Conservation (phyloP, 2,797 vertebrate species). For the Xiphophorus birchmanni region DNA sequence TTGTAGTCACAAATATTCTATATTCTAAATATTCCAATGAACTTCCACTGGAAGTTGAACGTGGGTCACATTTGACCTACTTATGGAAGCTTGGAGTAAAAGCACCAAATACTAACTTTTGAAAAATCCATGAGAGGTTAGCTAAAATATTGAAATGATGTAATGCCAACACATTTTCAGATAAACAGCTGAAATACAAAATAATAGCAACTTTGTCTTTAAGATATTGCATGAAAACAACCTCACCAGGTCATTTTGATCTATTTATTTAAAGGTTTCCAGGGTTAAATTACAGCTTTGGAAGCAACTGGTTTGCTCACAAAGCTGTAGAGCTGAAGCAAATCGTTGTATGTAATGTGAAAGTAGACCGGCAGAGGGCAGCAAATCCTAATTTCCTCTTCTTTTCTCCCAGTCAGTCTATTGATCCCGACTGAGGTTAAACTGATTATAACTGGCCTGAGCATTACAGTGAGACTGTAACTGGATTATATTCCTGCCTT, state of each 20-base stretch:
- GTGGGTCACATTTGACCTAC: neutral
- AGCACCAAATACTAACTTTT: neutral
- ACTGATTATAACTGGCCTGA: conserved; percentile 45
- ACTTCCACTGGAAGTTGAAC: neutral
- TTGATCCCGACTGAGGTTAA: conserved; percentile 44
- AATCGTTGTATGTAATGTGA: conserved; percentile 17
- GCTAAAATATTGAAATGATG: neutral
- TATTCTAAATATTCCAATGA: neutral
- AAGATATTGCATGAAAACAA: neutral
- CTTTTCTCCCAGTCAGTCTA: conserved; percentile 3
- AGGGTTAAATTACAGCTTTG: neutral
- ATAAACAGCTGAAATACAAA: neutral
- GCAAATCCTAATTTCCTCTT: conserved; percentile 41
- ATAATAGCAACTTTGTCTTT: neutral
- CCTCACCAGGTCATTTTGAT: too few relatives aligned
- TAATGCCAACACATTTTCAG: neutral
- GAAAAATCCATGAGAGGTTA: neutral
- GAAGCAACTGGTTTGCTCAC: neutral
- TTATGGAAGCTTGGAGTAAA: neutral
- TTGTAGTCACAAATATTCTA: neutral
- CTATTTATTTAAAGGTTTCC: neutral
- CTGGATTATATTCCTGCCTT: conserved; percentile 36
- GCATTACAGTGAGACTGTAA: conserved; percentile 43
- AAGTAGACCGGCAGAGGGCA: conserved; percentile 51
- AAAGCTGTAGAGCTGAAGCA: neutral